phyloP scores from a whole-genome alignment of 2,888 invertebrate species.

The Netelia fuscicornis region DNA sequence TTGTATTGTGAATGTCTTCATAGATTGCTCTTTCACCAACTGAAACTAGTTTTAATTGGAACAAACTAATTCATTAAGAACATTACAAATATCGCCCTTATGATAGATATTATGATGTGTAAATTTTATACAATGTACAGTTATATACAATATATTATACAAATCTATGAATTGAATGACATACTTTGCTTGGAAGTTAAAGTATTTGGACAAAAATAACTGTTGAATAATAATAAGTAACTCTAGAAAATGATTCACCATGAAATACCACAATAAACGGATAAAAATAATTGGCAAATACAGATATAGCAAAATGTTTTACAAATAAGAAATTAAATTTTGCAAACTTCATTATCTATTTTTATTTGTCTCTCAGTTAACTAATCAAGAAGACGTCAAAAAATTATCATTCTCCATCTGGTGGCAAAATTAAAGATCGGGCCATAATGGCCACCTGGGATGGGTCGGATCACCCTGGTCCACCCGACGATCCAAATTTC shows the following conservation, averaged over 20 bases:
- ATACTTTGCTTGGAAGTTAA: too few relatives aligned
- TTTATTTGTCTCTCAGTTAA: conserved; percentile 13
- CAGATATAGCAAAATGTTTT: background rate
- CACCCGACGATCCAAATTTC: conserved; percentile 78
- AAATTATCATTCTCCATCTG: conserved; percentile 18
- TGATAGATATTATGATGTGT: too few relatives aligned
- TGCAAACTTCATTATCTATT: background rate
- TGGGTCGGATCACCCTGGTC: conserved; percentile 78
- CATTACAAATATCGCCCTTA: too few relatives aligned
- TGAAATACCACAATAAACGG: background rate
- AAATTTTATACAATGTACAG: too few relatives aligned
- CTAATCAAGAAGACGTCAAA: background rate
- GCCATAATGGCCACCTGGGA: conserved; percentile 82
- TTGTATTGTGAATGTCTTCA: background rate
- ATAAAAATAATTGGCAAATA: background rate
- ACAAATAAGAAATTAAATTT: background rate
- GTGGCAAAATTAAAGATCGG: conserved; percentile 13
- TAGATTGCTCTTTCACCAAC: background rate
- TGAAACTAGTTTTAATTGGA: background rate
- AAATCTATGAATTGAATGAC: too few relatives aligned
- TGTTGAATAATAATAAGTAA: too few relatives aligned
- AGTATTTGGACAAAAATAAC: too few relatives aligned
- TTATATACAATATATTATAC: too few relatives aligned
- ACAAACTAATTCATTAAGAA: background rate
- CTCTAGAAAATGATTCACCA: too few relatives aligned